Conservation (phyloP, 2,888 invertebrate species). For the Embidobia sp. region DNA sequence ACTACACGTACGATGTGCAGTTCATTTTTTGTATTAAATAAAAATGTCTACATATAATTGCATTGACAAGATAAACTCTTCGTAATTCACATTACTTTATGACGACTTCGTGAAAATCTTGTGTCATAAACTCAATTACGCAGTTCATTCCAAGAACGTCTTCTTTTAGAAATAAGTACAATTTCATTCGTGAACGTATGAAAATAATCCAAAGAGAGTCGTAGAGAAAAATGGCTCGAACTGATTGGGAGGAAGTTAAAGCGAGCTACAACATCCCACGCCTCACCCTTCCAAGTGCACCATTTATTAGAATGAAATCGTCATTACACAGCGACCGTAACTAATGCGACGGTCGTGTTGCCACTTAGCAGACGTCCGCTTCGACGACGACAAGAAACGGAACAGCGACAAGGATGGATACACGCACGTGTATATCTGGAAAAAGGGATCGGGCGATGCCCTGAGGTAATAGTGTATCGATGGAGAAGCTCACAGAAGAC, state of each 20-base stretch:
- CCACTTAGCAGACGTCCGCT: conserved; percentile 67
- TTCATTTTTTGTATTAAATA: no score
- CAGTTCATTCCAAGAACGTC: no score
- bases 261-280: conserved; percentile 60
- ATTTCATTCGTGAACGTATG: no score
- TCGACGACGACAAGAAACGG: conserved; percentile 40
- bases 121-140: no score
- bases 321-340: conserved; percentile 68
- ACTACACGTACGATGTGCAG: no score
- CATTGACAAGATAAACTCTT: not conserved
- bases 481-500: conserved; percentile 61
- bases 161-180: no score
- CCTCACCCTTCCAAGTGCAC: conserved; percentile 59
- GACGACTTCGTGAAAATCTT: not conserved
- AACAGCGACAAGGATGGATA: conserved; percentile 21
- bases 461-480: conserved; percentile 58
- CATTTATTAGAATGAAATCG: conserved; percentile 71
- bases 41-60: no score
- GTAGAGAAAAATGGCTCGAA: conserved; percentile 23
- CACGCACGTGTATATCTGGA: conserved; percentile 27
- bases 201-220: conserved; percentile 8
- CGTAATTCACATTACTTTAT: not conserved
- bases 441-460: conserved; percentile 50
- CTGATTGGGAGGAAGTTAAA: conserved; percentile 38
- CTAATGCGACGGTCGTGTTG: conserved; percentile 68